phyloP scores from a whole-genome alignment of 1,140 invertebrate species.

The Scaptodrosophila lebanonensis region DNA sequence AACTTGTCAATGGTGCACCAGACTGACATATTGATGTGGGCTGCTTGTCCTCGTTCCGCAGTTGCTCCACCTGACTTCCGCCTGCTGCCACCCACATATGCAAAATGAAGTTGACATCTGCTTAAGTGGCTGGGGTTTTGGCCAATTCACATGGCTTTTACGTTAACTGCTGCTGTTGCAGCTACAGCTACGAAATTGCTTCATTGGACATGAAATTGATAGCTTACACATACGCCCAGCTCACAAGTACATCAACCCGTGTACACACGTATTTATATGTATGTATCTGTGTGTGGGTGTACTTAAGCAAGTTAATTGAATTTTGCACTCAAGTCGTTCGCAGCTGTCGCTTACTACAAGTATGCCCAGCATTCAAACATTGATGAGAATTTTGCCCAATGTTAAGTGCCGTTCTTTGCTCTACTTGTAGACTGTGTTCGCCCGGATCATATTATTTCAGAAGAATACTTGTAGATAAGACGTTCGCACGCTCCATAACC shows the following conservation, averaged over 20 bases:
- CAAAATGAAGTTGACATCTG: constrained; percentile 74
- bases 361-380: constrained; percentile 50
- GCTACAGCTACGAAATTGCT: constrained; percentile 44
- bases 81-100: constrained; percentile 38
- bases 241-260: not conserved
- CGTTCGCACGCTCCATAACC: no score
- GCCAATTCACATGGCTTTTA: constrained; percentile 56
- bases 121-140: constrained; percentile 71
- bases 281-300: constrained; percentile 32
- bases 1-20: no score
- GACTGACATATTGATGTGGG: no score
- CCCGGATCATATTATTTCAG: no score
- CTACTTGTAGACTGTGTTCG: no score
- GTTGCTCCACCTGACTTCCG: not conserved
- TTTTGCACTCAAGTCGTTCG: constrained; percentile 69
- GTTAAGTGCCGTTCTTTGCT: constrained; percentile 67
- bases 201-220: constrained; percentile 76
- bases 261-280: constrained; percentile 3
- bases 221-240: constrained; percentile 34
- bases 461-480: no score
- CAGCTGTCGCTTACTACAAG: constrained; percentile 14
- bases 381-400: constrained; percentile 73
- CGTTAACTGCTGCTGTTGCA: constrained; percentile 26
- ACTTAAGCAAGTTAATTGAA: constrained; percentile 74
- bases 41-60: no score